A percentile compares a stretch with the other conserved stretches of the same genome.
Evolutionary conservation across 2,113 vertebrate genomes (phyloP).

Genomic region (Agapornis roseicollis): DNA sequence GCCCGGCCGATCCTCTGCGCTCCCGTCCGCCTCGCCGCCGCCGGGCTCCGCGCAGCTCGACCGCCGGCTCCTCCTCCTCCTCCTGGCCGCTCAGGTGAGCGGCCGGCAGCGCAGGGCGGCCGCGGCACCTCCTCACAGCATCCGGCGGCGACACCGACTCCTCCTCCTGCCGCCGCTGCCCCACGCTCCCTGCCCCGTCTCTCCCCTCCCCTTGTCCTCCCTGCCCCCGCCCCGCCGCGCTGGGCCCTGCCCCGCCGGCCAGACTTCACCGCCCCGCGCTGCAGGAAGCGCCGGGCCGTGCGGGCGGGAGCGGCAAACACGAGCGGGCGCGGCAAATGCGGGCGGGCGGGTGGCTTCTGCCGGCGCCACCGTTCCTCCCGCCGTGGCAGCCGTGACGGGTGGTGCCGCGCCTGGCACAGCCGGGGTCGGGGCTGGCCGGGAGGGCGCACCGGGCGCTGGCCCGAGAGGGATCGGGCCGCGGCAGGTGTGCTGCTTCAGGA

Average conservation of each 20-base stretch:
- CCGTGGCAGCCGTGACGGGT: not conserved
- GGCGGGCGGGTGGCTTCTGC: not conserved
- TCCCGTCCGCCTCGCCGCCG: not conserved
- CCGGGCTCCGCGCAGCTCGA: not conserved
- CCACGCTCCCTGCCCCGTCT: not conserved
- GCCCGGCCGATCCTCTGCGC: not conserved
- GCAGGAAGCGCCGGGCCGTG: not conserved
- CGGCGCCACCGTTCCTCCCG: not conserved
- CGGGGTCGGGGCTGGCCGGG: not conserved
- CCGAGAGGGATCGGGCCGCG: not conserved
- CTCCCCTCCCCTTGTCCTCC: not conserved
- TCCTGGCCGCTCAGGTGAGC: conserved; percentile 46
- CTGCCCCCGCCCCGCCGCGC: not conserved
- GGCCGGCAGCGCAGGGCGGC: conserved; percentile 1
- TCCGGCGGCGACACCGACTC: not conserved
- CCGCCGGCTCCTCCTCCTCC: conserved; percentile 46
- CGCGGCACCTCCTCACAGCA: conserved; percentile 10
- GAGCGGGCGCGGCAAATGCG: not conserved
- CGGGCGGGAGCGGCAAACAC: not conserved
- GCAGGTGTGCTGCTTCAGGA: not conserved
- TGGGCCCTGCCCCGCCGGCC: not conserved
- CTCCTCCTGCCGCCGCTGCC: not conserved
- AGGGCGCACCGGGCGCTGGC: not conserved
- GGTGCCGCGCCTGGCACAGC: not conserved
- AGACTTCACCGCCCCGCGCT: not conserved